phyloP scores from a whole-genome alignment of 2,113 vertebrate genomes.

The Xerus inauris region DNA sequence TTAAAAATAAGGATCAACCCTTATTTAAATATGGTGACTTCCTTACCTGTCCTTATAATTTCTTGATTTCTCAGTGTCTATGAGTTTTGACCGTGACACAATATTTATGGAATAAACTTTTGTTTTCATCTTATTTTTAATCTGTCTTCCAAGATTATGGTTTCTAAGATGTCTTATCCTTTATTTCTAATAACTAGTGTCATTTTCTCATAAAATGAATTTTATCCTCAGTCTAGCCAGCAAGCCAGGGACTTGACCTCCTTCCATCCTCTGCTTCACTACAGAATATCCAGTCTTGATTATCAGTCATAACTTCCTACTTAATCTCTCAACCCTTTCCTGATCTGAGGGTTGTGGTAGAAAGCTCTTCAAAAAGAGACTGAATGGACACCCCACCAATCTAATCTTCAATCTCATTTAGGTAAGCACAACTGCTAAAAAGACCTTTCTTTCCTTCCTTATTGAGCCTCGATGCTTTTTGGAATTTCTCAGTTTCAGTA shows the following conservation, averaged over 20 bases:
- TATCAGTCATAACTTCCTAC: background rate
- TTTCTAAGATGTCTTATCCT: background rate
- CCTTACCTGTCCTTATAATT: background rate
- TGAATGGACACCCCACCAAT: background rate
- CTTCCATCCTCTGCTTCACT: background rate
- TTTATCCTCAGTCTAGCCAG: background rate
- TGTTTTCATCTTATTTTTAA: background rate
- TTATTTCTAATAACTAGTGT: background rate
- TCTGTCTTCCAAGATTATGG: background rate
- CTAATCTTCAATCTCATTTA: background rate
- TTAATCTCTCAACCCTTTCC: background rate
- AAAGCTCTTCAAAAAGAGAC: background rate
- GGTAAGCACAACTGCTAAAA: background rate
- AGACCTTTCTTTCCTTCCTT: background rate
- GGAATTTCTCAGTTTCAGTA: background rate
- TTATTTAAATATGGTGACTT: conserved; percentile 50
- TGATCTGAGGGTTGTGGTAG: background rate
- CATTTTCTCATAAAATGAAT: background rate
- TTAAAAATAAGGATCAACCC: conserved; percentile 34
- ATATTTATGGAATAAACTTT: background rate
- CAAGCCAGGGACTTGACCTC: background rate
- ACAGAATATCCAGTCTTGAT: background rate
- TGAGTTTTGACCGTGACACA: conserved; percentile 31
- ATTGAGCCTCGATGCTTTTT: background rate
- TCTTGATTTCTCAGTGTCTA: conserved; percentile 19